phyloP scores from a whole-genome alignment of 2,797 vertebrate species.

The Tokudaia tokunoshimensis region DNA sequence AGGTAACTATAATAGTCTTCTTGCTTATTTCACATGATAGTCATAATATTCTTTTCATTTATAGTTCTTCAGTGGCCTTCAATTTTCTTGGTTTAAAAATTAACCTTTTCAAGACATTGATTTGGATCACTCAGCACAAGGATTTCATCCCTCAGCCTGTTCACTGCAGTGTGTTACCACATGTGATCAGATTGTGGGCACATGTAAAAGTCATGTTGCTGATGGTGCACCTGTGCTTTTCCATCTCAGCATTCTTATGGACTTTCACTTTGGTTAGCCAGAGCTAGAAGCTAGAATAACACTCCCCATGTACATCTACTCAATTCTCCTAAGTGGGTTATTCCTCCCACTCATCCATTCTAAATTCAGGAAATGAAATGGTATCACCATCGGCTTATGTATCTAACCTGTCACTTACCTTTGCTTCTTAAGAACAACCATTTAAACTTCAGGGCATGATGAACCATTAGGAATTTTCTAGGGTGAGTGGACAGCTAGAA shows the following conservation, averaged over 20 bases:
- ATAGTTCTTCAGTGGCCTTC: background rate
- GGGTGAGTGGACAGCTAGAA: slow-evolving; percentile 71
- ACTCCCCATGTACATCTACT: background rate
- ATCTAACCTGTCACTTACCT: slow-evolving; percentile 78
- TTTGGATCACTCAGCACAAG: background rate
- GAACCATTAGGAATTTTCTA: slow-evolving; percentile 78
- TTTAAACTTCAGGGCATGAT: slow-evolving; percentile 77
- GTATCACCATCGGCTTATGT: slow-evolving; percentile 81
- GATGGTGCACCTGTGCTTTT: background rate
- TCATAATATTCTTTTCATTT: background rate
- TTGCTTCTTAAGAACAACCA: slow-evolving; percentile 75
- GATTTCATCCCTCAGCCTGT: background rate
- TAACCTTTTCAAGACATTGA: background rate
- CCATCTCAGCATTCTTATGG: background rate
- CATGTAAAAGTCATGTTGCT: background rate
- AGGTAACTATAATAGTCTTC: background rate
- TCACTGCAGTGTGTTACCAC: background rate
- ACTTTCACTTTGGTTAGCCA: background rate
- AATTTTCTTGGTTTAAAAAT: background rate
- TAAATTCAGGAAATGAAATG: slow-evolving; percentile 75
- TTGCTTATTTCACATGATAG: background rate
- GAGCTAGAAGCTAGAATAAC: slow-evolving; percentile 6
- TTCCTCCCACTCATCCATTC: slow-evolving; percentile 53
- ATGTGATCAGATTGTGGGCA: background rate
- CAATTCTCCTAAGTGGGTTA: background rate